Evolutionary conservation across 2,113 vertebrate genomes (phyloP).

Genomic region (Catagonus wagneri): DNA sequence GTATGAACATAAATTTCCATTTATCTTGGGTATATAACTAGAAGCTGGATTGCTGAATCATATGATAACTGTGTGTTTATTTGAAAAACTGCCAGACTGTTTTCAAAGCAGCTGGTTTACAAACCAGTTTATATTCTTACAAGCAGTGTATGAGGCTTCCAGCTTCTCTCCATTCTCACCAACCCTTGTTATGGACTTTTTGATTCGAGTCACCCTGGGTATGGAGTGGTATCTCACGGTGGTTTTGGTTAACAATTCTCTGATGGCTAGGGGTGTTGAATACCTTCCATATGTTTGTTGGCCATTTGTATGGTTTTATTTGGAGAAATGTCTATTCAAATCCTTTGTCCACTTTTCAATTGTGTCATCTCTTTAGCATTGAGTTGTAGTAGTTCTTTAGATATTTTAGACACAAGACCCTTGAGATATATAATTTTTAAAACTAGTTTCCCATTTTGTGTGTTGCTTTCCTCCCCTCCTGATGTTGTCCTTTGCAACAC

Average conservation of each 20-base stretch:
- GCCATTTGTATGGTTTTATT: not conserved
- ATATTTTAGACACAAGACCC: not conserved
- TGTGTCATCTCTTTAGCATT: not conserved
- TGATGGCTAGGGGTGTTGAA: not conserved
- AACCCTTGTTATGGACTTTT: not conserved
- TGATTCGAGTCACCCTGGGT: not conserved
- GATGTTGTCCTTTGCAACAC: not conserved
- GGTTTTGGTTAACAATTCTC: not conserved
- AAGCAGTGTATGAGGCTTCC: not conserved
- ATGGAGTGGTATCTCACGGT: not conserved
- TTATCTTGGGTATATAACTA: not conserved
- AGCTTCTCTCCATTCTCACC: not conserved
- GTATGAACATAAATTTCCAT: not conserved
- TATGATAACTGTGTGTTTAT: not conserved
- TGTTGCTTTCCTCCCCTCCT: not conserved
- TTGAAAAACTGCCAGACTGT: not conserved
- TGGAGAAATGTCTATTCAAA: slow-evolving; percentile 24
- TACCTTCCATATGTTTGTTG: not conserved
- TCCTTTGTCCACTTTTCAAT: not conserved
- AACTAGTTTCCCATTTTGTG: not conserved
- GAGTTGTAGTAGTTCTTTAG: not conserved
- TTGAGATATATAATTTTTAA: not conserved
- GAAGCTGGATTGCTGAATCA: not conserved
- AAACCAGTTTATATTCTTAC: not conserved
- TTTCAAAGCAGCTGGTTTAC: not conserved